phyloP scores from a whole-genome alignment of 2,888 invertebrate species.

The Drosophila anomalata region DNA sequence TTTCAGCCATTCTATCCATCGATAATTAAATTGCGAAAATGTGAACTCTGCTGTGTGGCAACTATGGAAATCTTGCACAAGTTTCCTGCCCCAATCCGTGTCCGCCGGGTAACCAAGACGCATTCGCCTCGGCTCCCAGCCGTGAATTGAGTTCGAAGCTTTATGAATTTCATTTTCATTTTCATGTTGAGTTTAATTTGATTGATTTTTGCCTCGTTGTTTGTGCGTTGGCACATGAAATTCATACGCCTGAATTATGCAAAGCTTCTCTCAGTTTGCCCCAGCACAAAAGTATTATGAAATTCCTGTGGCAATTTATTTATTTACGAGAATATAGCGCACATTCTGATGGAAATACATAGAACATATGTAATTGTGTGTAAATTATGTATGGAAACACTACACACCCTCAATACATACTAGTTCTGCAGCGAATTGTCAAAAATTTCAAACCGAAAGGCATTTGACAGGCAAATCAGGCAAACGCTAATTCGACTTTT shows the following conservation, averaged over 20 bases:
- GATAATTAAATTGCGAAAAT: constrained; percentile 68
- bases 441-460: constrained; percentile 33
- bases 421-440: background rate
- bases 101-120: background rate
- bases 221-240: constrained; percentile 45
- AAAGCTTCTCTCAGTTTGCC: constrained; percentile 57
- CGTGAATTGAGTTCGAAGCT: constrained; percentile 19
- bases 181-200: constrained; percentile 61
- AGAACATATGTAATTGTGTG: constrained; percentile 9
- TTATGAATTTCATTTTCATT: constrained; percentile 69
- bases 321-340: constrained; percentile 48
- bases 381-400: constrained; percentile 11
- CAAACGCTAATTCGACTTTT: constrained; percentile 58
- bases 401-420: background rate
- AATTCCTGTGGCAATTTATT: constrained; percentile 58
- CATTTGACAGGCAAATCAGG: constrained; percentile 44
- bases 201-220: constrained; percentile 67
- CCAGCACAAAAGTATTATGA: constrained; percentile 45
- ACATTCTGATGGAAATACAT: constrained; percentile 9
- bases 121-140: constrained; percentile 1
- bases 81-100: constrained; percentile 13
- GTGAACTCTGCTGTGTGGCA: constrained; percentile 18
- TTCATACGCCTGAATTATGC: constrained; percentile 59
- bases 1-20: constrained; percentile 22
- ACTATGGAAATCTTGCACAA: constrained; percentile 25